Evolutionary conservation across 2,888 invertebrate species (phyloP), one percentile per base, ranked within the genome.

Genomic region (Silvanus unidentatus): DNA sequence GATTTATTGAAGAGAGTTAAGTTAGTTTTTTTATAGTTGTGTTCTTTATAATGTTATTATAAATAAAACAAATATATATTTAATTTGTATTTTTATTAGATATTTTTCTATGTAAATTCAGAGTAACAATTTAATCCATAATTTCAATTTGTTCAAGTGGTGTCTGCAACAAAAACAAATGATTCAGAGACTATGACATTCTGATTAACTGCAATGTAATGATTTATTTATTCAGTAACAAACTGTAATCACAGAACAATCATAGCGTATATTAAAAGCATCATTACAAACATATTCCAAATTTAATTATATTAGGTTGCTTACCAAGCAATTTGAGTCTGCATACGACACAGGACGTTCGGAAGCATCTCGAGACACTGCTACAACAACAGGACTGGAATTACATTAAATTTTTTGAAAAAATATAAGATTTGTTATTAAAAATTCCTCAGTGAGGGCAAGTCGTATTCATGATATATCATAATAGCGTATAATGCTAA

Each of bases 1-100:
- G 6, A 5, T 39, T 62, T 41, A 40, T 58, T 2, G 55, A 58
- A 32, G 60, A 60, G 40, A 48, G 16, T 39, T 8, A 45, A 48
- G 32, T 48, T 16, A 2, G 2, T 13, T 32, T 32, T 15, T 4
- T 40, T 16, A 8, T 8, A 32, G n/a, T 8, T 32, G n/a, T 11
- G n/a, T 32, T 32, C n/a, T 32, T 12, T 32, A 32, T n/a, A 12
- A 11, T 32, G 5, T 32, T 32, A 32, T 11, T 32, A 8, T 32
- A 32, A 22, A 5, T 22, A 22, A 8, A 22, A 3, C 22, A 22
- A 22, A 22, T 5, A 22, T n/a, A n/a, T n/a, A n/a, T n/a, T n/a
- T n/a, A n/a, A n/a, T n/a, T n/a, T n/a, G n/a, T n/a, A n/a, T n/a
- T n/a, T n/a, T n/a, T n/a, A n/a, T n/a, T n/a, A n/a, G n/a, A n/a